Base-by-base conservation (phyloP, 1,140 invertebrate genomes). In the Temnothorax nylanderi region DNA sequence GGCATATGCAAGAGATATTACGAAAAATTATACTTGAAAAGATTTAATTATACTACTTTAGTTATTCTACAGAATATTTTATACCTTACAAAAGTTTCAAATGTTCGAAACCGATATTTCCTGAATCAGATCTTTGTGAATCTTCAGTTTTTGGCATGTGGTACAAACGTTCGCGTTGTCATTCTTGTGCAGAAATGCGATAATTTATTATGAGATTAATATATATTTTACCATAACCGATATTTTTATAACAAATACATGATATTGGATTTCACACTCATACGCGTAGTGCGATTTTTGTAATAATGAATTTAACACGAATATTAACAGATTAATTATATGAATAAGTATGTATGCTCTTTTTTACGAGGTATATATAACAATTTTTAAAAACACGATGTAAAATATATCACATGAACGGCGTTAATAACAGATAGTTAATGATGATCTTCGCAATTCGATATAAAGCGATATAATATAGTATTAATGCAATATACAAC, bases 241-340 rank as follows among this genome's bases (percentile, higher is more conserved):
- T 72, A 74, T 74, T 56, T 84, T 47, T 69, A 69, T 74, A 84
- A 72, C 56, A 58, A 82, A 82, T 82, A 74, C 26, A 62, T 54
- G 77, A 84, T 74, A 74, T 74, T 37, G 16, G 34, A 85, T 77
- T 78, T 58, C 49, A 85, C 21, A 85, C 21, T 78, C 47, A 85
- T 34, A 67, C 7, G 64, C 21, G 21, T 54, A 85, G 77, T 85
- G 32, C 11, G 34, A 75, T 75, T 49, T 85, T 78, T 5, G 47
- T 85, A 85, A 64, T 64, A 76, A 85, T 78, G 58, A 85, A 85
- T 85, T 85, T 78, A 85, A 85, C 82, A 85, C 41, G 82, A 85
- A 65, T 78, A 85, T 85, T 65, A 85, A 85, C 82, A 85, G 74
- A 85, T 85, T 56, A 77, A 56, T 62, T 77, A 65, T 54, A 85